Evolutionary conservation across 2,888 invertebrate species (phyloP).

Genomic region (Lasius fuliginosus): DNA sequence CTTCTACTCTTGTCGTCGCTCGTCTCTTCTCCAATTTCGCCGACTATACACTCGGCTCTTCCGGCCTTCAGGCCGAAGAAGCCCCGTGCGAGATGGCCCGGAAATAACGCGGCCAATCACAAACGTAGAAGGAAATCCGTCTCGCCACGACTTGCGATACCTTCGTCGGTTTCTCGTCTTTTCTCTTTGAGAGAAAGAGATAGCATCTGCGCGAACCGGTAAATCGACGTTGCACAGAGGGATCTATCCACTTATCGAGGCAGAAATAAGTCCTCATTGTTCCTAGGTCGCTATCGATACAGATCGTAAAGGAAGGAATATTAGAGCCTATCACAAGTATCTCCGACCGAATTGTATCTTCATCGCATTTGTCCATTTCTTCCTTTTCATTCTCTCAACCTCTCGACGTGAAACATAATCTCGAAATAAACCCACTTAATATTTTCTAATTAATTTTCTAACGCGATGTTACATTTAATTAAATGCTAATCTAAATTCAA

Average conservation of each 20-base stretch:
- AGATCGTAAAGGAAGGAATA: constrained; percentile 14
- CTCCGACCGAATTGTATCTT: neutral
- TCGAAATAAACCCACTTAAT: neutral
- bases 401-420: neutral
- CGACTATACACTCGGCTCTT: constrained; percentile 46
- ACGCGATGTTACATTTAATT: constrained; percentile 10
- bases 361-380: neutral
- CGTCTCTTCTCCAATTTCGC: constrained; percentile 74
- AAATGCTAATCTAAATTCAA: neutral
- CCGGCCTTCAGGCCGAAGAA: constrained; percentile 58
- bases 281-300: neutral
- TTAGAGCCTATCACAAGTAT: constrained; percentile 22
- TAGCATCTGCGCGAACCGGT: constrained; percentile 47
- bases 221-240: constrained; percentile 56
- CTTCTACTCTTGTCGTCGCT: constrained; percentile 47
- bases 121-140: constrained; percentile 51
- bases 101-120: constrained; percentile 78
- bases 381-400: neutral
- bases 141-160: constrained; percentile 20
- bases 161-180: neutral
- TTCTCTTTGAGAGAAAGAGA: constrained; percentile 31
- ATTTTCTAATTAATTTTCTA: neutral
- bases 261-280: constrained; percentile 33
- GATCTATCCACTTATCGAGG: constrained; percentile 43
- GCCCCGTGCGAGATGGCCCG: constrained; percentile 72